Base-by-base conservation (phyloP, 1,140 invertebrate species). In the Atta colombica region DNA sequence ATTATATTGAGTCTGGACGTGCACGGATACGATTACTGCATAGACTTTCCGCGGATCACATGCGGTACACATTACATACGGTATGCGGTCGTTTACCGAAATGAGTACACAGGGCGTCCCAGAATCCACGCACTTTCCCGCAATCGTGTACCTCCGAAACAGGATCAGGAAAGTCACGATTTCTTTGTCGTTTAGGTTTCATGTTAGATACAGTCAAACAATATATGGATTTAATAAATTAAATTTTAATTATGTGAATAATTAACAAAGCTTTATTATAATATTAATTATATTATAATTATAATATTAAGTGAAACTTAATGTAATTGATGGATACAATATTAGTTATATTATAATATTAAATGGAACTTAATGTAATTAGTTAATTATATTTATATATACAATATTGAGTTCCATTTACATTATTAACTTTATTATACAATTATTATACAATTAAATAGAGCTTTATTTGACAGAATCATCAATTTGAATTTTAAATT, bases 1-100 rank as follows among this genome's bases (percentile, higher is more conserved):
- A 89, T 87, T 90, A 89, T 80, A 31, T 86, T 14, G 82, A 81
- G 71, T 87, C 88, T 87, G 80, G 63, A 88, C 75, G 75, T 63
- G 21, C 80, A 61, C 60, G 53, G 16, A 65, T 84, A 77, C 88
- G 84, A 68, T 78, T 78, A 69, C 72, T 45, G 53, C 28, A 39
- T 51, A 21, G 39, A 21, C 68, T 60, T 68, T 60, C 55, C 68
- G 69, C 49, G 84, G 82, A 68, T 90, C 65, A 65, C 88, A 90
- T 85, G 69, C 65, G 87, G 87, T 89, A 72, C 66, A 77, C 77
- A 87, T 89, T 87, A 90, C 72, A 58, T 51, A 77, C 39, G 88
- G 65, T 87, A 72, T 65, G 87, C 68, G 71, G 61, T 71, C 75
- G 75, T 81, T 81, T 71, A 31, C 55, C 63, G 14, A 16, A 25